These are phyloP conservation scores for Silurus glanis DNA, from an alignment of 2,113 vertebrate genomes.

Conservation along the genomic window DNA sequence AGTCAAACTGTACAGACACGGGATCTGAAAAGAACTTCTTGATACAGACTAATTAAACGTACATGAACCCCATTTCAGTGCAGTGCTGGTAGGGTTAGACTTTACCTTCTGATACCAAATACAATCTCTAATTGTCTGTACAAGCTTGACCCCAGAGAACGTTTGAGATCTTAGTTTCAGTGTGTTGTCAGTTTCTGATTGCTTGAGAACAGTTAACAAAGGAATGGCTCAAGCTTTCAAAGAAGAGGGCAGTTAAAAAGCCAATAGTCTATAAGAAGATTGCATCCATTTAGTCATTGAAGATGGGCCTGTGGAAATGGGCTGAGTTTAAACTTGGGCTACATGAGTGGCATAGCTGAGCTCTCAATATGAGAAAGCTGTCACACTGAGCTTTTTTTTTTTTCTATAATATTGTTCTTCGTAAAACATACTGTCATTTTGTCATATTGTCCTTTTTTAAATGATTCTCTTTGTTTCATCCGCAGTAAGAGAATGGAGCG, in stretches of 20 bases:
- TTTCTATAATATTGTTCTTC: conserved; percentile 68
- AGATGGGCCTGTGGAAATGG: conserved; percentile 53
- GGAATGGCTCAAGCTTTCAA: conserved; percentile 33
- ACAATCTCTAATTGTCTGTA: not conserved
- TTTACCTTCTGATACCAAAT: conserved; percentile 8
- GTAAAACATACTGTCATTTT: conserved; percentile 64
- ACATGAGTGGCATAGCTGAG: conserved; percentile 98
- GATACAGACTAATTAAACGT: not conserved
- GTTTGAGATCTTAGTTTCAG: conserved; percentile 23
- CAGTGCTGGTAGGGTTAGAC: not conserved
- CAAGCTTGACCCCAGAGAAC: not conserved
- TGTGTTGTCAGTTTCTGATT: not conserved
- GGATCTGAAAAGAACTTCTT: not conserved
- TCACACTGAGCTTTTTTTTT: conserved; percentile 90
- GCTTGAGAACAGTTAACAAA: conserved; percentile 22
- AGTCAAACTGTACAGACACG: conserved; percentile 7
- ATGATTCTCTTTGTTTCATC: conserved; percentile 55
- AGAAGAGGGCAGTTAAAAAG: conserved; percentile 56
- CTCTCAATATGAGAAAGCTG: conserved; percentile 99
- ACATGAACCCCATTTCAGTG: not conserved
- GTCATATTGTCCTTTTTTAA: conserved; percentile 65
- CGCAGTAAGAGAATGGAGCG: conserved; percentile 78
- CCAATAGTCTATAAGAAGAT: conserved; percentile 56
- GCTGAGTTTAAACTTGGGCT: conserved; percentile 69
- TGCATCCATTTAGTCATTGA: conserved; percentile 68